Base-by-base conservation (phyloP, 1,140 invertebrate species). In the Aethina tumida region DNA sequence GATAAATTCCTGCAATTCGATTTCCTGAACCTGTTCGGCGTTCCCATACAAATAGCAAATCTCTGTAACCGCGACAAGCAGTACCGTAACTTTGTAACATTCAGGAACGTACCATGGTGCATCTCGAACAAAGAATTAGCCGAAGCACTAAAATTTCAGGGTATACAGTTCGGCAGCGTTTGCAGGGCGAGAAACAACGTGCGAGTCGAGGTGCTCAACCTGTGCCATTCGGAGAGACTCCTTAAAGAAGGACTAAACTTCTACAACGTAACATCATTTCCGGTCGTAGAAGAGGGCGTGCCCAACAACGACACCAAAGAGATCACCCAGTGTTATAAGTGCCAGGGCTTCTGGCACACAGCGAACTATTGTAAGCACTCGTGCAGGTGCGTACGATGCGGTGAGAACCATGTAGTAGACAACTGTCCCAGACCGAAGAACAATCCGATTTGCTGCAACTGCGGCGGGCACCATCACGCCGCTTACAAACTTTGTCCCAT, bases 321-420 rank as follows among this genome's bases (percentile, higher is more conserved):
- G 19, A 45, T 49, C 12, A 40, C 46, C 4, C 47, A 49, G 24
- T 49, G 47, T 18, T 49, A 45, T 20, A 49, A 65, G 0, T 71
- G 68, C 36, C 68, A 72, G 50, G 67, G 69, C 6, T 72, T 72
- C 39, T 72, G 69, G 68, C 69, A 72, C 39, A 60, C 69, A 1
- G 68, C 70, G 1, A 66, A 65, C 2, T 64, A 69, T 33, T 72
- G 70, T 33, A 58, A 62, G 13, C 63, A 67, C 13, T 20, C 63
- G 4, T 61, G 63, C 0, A 52, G 69, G n/a, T 72, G 70, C 41
- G 70, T 72, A 0, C 55, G 69, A 1, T 72, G 70, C 37, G 69
- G 70, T 0, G 69, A 68, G 16, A 55, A 59, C 1, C 69, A 71
- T 32, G 63, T 57, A 31, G 67, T 71, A 3, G 63, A 68, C 30